Percentiles rank a stretch among this genome's conserved stretches.
Evolutionary conservation across 2,888 invertebrate species (phyloP).

Genomic region (Congeria kusceri): DNA sequence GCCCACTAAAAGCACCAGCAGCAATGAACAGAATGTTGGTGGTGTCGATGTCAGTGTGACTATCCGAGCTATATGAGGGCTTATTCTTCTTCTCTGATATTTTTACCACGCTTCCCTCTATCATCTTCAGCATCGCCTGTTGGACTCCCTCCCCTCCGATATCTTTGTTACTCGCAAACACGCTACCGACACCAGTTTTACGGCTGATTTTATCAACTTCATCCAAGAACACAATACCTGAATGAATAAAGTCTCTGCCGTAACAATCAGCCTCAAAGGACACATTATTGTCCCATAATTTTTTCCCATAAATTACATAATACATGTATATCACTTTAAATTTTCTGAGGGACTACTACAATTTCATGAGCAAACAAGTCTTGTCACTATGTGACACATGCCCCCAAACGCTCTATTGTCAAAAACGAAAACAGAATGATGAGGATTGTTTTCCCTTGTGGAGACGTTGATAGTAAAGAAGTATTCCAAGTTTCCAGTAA

Average conservation of each 20-base stretch:
- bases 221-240: slow-evolving; percentile 98
- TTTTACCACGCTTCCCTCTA: slow-evolving; percentile 99
- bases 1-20: slow-evolving; percentile 98
- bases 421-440: too few species aligned
- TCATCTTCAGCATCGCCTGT: slow-evolving; percentile 92
- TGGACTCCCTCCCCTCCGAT: slow-evolving; percentile 99
- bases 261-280: background rate
- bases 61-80: slow-evolving; percentile 89
- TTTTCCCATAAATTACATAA: too few species aligned
- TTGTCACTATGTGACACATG: too few species aligned
- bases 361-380: too few species aligned
- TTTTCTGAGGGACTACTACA: too few species aligned
- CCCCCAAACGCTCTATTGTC: too few species aligned
- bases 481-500: too few species aligned
- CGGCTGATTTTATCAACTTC: slow-evolving; percentile 99
- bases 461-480: too few species aligned
- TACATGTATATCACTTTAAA: too few species aligned
- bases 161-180: slow-evolving; percentile 89
- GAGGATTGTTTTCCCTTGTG: too few species aligned
- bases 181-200: background rate
- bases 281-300: too few species aligned
- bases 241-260: slow-evolving; percentile 3
- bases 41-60: slow-evolving; percentile 98
- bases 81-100: slow-evolving; percentile 91
- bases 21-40: slow-evolving; percentile 99